These are phyloP conservation scores for Diaprepes abbreviatus DNA, from an alignment of 2,888 invertebrate species.

Conservation along the genomic window DNA sequence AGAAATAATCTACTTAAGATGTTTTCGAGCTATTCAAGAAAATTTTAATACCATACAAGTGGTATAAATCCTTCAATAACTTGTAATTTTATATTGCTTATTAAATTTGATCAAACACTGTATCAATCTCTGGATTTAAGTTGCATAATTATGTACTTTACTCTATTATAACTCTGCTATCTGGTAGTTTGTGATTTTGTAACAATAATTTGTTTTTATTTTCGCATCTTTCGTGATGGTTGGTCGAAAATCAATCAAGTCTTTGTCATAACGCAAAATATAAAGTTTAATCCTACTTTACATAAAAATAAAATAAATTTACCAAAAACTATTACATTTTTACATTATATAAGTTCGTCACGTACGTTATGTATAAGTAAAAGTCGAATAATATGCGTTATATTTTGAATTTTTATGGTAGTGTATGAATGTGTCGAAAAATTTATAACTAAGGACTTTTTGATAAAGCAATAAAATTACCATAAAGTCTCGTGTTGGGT, in stretches of 20 bases:
- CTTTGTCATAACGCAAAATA: too few species aligned
- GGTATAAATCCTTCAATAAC: slow-evolving; percentile 11
- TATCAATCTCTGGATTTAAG: not conserved
- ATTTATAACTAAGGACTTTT: slow-evolving; percentile 38
- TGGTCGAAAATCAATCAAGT: too few species aligned
- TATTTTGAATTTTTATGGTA: slow-evolving; percentile 28
- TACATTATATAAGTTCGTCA: too few species aligned
- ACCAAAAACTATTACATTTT: too few species aligned
- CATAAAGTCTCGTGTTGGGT: slow-evolving; percentile 23
- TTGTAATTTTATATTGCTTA: slow-evolving; percentile 2
- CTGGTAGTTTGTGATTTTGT: too few species aligned
- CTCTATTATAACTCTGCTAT: too few species aligned
- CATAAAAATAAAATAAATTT: too few species aligned
- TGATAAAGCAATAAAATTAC: slow-evolving; percentile 39
- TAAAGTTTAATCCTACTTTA: too few species aligned
- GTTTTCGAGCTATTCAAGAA: slow-evolving; percentile 3
- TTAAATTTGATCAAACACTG: slow-evolving; percentile 2
- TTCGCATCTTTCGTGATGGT: too few species aligned
- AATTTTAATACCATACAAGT: slow-evolving; percentile 8
- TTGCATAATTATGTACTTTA: too few species aligned
- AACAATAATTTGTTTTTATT: too few species aligned
- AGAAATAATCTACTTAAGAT: slow-evolving; percentile 7
- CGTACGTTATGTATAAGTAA: not conserved
- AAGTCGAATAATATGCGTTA: not conserved
- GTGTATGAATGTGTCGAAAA: slow-evolving; percentile 18